phyloP scores from a whole-genome alignment of 2,797 vertebrate genomes.

The Gymnoscopelus braueri region DNA sequence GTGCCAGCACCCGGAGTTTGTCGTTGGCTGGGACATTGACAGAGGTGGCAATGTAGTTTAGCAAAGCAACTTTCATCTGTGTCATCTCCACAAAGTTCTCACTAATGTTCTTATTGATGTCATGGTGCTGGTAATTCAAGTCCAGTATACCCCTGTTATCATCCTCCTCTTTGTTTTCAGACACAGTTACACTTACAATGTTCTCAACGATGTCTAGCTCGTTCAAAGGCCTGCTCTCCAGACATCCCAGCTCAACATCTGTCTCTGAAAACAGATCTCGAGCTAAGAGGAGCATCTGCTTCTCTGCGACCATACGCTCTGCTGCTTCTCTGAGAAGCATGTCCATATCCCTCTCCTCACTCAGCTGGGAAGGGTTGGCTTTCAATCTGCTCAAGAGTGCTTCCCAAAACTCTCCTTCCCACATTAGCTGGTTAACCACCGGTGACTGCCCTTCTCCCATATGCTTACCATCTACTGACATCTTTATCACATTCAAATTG shows the following conservation, averaged over 20 bases:
- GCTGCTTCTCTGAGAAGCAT: conserved; percentile 39
- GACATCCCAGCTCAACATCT: not conserved
- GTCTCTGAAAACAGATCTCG: conserved; percentile 24
- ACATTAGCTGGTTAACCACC: conserved; percentile 38
- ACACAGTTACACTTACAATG: conserved; percentile 8
- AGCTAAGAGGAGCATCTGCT: conserved; percentile 53
- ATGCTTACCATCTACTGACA: conserved; percentile 18
- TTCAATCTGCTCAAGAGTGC: conserved; percentile 46
- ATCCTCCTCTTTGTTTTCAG: not conserved
- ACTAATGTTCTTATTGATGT: conserved; percentile 12
- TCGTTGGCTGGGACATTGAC: conserved; percentile 12
- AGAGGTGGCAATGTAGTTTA: conserved; percentile 47
- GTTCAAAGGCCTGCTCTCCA: conserved; percentile 2
- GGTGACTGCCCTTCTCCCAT: conserved; percentile 3
- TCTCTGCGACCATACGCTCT: conserved; percentile 55
- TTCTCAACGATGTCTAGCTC: conserved; percentile 29
- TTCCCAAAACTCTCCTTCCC: conserved; percentile 67
- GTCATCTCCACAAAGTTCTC: conserved; percentile 37
- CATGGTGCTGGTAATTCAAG: not conserved
- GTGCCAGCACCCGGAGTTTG: conserved; percentile 36
- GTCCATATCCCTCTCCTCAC: conserved; percentile 24
- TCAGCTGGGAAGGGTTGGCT: not conserved
- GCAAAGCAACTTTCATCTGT: conserved; percentile 49
- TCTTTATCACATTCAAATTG: conserved; percentile 22
- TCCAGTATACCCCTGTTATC: not conserved